A percentile compares a stretch with the other conserved stretches of the same genome.
phyloP scores from a whole-genome alignment of 2,797 vertebrate genomes.

The Cygnus olor region DNA sequence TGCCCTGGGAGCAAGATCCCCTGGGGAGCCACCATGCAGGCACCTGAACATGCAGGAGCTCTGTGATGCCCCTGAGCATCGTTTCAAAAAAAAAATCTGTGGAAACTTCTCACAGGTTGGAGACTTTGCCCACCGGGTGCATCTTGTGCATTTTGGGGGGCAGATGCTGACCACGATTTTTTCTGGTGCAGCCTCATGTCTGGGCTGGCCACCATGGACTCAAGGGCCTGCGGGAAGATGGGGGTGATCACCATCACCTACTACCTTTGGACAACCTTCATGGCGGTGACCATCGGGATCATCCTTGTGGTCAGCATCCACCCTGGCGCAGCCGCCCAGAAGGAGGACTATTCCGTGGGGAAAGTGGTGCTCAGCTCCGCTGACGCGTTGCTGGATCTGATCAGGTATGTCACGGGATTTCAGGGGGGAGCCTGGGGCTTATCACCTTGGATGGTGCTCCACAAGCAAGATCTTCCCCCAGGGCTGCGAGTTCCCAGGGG shows the following conservation, averaged over 20 bases:
- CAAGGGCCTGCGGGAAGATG: constrained; percentile 87
- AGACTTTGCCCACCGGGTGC: neutral
- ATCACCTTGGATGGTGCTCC: fast-evolving
- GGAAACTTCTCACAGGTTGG: neutral
- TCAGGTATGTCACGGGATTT: constrained; percentile 76
- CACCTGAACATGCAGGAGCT: neutral
- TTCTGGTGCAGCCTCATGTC: constrained; percentile 86
- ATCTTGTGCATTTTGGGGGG: neutral
- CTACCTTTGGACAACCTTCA: constrained; percentile 92
- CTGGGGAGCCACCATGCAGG: fast-evolving
- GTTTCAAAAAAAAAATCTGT: fast-evolving
- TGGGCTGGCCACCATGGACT: constrained; percentile 90
- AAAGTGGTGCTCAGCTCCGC: constrained; percentile 88
- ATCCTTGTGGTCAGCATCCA: constrained; percentile 86
- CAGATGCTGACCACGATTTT: neutral
- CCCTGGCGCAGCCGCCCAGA: constrained; percentile 85
- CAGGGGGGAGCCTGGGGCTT: neutral
- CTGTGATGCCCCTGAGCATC: neutral
- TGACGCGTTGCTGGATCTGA: constrained; percentile 88
- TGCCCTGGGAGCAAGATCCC: neutral
- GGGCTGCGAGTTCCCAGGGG: neutral
- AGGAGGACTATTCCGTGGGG: constrained; percentile 80
- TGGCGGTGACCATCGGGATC: constrained; percentile 89
- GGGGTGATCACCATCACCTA: constrained; percentile 90
- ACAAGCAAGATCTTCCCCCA: neutral